Evolutionary conservation across 2,113 vertebrate species (phyloP).

Genomic region (Hippocampus comes): DNA sequence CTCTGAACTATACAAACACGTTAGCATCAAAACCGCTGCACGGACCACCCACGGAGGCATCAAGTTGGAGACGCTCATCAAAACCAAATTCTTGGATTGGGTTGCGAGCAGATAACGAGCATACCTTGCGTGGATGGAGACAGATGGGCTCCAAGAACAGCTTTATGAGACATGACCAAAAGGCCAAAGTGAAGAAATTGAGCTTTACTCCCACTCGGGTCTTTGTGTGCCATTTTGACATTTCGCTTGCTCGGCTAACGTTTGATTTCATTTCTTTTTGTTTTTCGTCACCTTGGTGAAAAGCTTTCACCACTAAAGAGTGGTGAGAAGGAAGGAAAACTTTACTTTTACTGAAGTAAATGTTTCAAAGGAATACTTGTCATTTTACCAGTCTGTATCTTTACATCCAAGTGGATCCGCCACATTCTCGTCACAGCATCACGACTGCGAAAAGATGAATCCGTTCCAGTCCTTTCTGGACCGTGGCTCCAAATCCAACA

Average conservation of each 20-base stretch:
- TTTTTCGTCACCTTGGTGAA: not conserved
- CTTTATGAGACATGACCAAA: constrained; percentile 3
- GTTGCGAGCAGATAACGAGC: constrained; percentile 41
- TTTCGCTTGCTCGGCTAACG: constrained; percentile 1
- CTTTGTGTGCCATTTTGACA: not conserved
- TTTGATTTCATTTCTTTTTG: not conserved
- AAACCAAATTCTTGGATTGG: constrained; percentile 39
- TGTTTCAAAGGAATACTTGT: not conserved
- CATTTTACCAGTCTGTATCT: not conserved
- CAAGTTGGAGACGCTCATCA: constrained; percentile 37
- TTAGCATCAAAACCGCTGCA: constrained; percentile 33
- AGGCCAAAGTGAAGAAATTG: constrained; percentile 12
- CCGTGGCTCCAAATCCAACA: constrained; percentile 12
- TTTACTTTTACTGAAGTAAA: not conserved
- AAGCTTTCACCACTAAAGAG: not conserved
- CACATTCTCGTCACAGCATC: not conserved
- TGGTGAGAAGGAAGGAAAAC: not conserved
- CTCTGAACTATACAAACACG: constrained; percentile 56
- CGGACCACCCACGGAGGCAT: constrained; percentile 56
- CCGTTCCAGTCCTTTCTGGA: constrained; percentile 8
- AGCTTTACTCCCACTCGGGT: constrained; percentile 11
- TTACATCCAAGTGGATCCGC: not conserved
- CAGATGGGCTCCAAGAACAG: constrained; percentile 21
- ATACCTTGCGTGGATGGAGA: constrained; percentile 27
- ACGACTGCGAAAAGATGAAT: not conserved